These are phyloP conservation scores for Sympetrum striolatum DNA, from an alignment of 2,888 invertebrate genomes.

Conservation along the genomic window DNA sequence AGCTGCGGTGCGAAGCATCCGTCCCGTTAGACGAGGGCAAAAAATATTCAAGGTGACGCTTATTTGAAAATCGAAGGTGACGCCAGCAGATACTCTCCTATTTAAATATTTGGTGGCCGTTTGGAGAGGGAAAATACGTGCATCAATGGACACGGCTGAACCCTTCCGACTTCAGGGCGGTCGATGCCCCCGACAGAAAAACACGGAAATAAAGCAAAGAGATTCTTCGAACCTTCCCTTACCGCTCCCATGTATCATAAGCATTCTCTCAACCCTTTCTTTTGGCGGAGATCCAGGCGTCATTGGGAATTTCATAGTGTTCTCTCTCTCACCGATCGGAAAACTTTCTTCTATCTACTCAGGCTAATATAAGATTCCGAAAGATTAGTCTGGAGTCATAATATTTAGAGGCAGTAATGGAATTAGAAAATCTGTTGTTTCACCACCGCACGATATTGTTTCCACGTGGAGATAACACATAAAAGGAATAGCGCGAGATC, in stretches of 20 bases:
- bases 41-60: background rate
- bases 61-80: background rate
- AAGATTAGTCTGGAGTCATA: too few relatives aligned
- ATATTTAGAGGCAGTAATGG: too few relatives aligned
- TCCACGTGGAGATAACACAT: too few relatives aligned
- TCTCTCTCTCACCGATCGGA: too few relatives aligned
- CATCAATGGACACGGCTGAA: background rate
- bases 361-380: too few relatives aligned
- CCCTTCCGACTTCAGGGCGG: background rate
- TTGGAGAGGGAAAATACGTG: background rate
- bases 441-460: too few relatives aligned
- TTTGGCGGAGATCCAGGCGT: background rate
- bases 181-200: constrained; percentile 17
- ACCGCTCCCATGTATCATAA: background rate
- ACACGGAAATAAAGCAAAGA: constrained; percentile 22
- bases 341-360: too few relatives aligned
- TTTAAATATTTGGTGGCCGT: background rate
- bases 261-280: background rate
- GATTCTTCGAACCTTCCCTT: background rate
- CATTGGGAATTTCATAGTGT: background rate
- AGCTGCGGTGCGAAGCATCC: background rate
- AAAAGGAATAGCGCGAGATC: too few relatives aligned
- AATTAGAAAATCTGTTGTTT: too few relatives aligned
- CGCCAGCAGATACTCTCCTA: background rate
- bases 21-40: background rate